A percentile compares a stretch with the other conserved stretches of the same genome.
These are phyloP conservation scores for Gibbula magus DNA, from an alignment of 2,888 invertebrate species.

Conservation along the genomic window DNA sequence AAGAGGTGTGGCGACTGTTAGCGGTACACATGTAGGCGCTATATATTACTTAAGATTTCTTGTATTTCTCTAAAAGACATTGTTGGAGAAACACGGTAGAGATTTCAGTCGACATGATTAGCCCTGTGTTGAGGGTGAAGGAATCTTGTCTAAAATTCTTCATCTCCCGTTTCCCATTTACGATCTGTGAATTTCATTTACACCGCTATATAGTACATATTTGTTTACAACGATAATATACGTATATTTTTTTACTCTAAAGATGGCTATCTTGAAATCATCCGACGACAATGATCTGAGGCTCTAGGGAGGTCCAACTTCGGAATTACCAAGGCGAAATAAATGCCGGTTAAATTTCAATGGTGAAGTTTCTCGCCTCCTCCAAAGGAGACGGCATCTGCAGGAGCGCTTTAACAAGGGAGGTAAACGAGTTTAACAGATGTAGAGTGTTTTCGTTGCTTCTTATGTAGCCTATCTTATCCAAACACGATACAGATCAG, in stretches of 20 bases:
- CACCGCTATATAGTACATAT: neutral
- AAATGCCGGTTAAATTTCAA: constrained; percentile 9
- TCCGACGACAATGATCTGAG: too few species aligned
- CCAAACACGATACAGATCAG: constrained; percentile 7
- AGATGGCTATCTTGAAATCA: too few species aligned
- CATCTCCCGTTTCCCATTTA: neutral
- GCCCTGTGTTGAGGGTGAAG: neutral
- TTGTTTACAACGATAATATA: constrained; percentile 15
- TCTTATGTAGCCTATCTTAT: constrained; percentile 21
- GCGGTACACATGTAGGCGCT: neutral
- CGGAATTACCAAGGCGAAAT: neutral
- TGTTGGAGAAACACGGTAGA: constrained; percentile 10
- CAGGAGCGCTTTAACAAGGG: constrained; percentile 13
- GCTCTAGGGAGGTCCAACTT: neutral
- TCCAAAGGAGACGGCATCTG: neutral
- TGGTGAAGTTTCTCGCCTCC: neutral
- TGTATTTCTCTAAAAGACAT: constrained; percentile 6
- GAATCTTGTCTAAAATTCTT: neutral
- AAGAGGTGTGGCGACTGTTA: neutral
- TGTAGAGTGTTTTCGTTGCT: constrained; percentile 7
- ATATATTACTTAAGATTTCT: neutral
- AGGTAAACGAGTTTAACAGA: constrained; percentile 19
- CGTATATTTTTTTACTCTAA: neutral
- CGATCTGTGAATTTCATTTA: constrained; percentile 4
- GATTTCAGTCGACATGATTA: neutral